Evolutionary conservation across 1,140 invertebrate species (phyloP).

Genomic region (Bombus consobrinus): DNA sequence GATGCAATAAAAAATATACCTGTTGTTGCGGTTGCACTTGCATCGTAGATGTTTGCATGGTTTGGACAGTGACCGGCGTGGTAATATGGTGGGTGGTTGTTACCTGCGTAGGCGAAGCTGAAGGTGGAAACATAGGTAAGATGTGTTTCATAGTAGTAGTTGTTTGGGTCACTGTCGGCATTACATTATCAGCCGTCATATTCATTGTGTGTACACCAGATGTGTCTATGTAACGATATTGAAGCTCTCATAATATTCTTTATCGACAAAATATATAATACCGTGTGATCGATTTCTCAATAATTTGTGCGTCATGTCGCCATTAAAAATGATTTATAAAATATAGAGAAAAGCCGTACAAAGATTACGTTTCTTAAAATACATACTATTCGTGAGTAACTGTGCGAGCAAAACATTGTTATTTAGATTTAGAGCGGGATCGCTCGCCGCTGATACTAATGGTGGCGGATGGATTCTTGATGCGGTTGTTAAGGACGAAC

Average conservation of each 20-base stretch:
- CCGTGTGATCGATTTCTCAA: constrained; percentile 14
- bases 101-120: constrained; percentile 69
- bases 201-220: constrained; percentile 75
- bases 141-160: constrained; percentile 74
- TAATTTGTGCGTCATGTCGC: constrained; percentile 16
- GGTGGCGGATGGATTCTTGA: constrained; percentile 81
- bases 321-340: background rate
- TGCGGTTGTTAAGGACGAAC: constrained; percentile 77
- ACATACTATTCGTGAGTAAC: constrained; percentile 85
- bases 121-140: constrained; percentile 74
- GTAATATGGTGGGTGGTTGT: constrained; percentile 78
- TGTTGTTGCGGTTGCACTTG: constrained; percentile 80
- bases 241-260: constrained; percentile 49
- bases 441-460: constrained; percentile 84
- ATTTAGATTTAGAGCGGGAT: constrained; percentile 83
- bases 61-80: constrained; percentile 78
- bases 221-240: constrained; percentile 68
- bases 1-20: constrained; percentile 37
- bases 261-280: constrained; percentile 30
- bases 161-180: constrained; percentile 62
- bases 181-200: constrained; percentile 72
- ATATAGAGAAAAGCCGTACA: constrained; percentile 24
- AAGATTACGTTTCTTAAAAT: constrained; percentile 42
- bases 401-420: constrained; percentile 86
- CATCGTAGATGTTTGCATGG: constrained; percentile 76